phyloP scores from a whole-genome alignment of 2,797 vertebrate species.

The Phrynocephalus forsythii region DNA sequence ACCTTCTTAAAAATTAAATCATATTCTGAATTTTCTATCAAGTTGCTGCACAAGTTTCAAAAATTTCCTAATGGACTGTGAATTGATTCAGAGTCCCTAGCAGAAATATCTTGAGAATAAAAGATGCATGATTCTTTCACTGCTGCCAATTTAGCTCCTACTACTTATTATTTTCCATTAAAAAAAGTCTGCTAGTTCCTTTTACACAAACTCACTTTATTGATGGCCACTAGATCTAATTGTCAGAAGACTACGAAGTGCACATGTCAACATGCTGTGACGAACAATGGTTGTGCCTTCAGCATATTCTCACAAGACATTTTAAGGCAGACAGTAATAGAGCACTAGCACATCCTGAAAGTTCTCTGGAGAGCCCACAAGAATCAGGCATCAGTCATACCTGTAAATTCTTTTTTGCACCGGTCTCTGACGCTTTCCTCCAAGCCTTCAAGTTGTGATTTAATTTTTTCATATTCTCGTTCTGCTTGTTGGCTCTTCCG shows the following conservation, averaged over 20 bases:
- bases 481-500: slow-evolving; percentile 97
- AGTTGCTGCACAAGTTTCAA: background rate
- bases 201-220: slow-evolving; percentile 46
- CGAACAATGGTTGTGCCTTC: slow-evolving; percentile 35
- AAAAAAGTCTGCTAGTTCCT: background rate
- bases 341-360: slow-evolving; percentile 28
- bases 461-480: slow-evolving; percentile 97
- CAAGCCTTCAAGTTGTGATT: slow-evolving; percentile 93
- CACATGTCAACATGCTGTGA: slow-evolving; percentile 24
- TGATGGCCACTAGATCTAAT: slow-evolving; percentile 28
- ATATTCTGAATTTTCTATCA: background rate
- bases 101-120: background rate
- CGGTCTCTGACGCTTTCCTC: slow-evolving; percentile 97
- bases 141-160: slow-evolving; percentile 24
- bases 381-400: slow-evolving; percentile 71
- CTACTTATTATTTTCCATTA: slow-evolving; percentile 39
- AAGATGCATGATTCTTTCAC: slow-evolving; percentile 3
- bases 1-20: background rate
- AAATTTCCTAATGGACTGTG: background rate
- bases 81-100: background rate
- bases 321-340: slow-evolving; percentile 40
- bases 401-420: slow-evolving; percentile 99
- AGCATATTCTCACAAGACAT: slow-evolving; percentile 27
- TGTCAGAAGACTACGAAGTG: slow-evolving; percentile 35
- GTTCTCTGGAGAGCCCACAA: slow-evolving; percentile 31